A percentile compares a stretch with the other conserved stretches of the same genome.
phyloP scores from a whole-genome alignment of 2,113 vertebrate genomes.

The Pipa parva region DNA sequence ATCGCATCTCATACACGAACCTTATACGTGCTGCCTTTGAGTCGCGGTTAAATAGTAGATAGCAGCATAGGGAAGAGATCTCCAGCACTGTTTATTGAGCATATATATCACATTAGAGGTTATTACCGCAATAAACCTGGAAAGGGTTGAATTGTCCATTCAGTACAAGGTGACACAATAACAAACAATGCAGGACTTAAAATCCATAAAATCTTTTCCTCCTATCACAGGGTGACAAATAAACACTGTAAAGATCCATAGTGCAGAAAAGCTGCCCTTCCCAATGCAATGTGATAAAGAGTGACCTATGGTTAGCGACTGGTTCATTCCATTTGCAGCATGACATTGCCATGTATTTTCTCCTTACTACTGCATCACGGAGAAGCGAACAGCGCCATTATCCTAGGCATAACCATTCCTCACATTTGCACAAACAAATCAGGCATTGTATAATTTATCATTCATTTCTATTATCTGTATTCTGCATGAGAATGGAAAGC shows the following conservation, averaged over 20 bases:
- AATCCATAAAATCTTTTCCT: slow-evolving; percentile 23
- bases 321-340: not conserved
- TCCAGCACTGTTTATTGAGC: not conserved
- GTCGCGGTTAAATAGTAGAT: not conserved
- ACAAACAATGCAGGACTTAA: slow-evolving; percentile 10
- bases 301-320: not conserved
- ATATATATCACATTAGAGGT: not conserved
- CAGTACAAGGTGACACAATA: slow-evolving; percentile 19
- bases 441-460: too few relatives aligned
- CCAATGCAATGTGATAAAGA: not conserved
- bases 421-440: too few relatives aligned
- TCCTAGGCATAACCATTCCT: too few relatives aligned
- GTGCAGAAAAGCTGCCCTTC: slow-evolving; percentile 7
- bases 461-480: too few relatives aligned
- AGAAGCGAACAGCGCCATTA: too few relatives aligned
- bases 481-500: too few relatives aligned
- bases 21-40: not conserved
- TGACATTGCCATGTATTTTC: slow-evolving; percentile 5
- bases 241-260: slow-evolving; percentile 15
- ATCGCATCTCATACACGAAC: not conserved
- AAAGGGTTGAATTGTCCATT: not conserved
- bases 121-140: not conserved
- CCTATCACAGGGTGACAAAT: slow-evolving; percentile 1
- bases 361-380: too few relatives aligned
- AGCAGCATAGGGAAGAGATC: not conserved